Base-by-base conservation (phyloP, 2,113 vertebrate species). In the Xiphorhynchus elegans region DNA sequence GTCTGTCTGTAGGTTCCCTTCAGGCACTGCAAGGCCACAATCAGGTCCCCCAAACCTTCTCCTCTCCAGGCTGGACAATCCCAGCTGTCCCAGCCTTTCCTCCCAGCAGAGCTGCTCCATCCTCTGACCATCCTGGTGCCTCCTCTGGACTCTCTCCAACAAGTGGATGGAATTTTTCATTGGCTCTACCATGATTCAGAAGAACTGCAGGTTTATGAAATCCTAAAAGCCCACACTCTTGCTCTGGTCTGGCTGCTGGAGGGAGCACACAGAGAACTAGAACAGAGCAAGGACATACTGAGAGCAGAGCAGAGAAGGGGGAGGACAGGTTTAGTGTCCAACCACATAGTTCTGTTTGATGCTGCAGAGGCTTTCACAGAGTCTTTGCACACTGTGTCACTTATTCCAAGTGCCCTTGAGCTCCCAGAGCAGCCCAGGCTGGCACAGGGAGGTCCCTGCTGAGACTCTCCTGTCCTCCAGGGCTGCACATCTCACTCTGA, bases 91-190 rank as follows among this genome's bases (percentile, higher is more conserved):
- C 46, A 89, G 46, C 69, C 69, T 82, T 75, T 35, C 10, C 87
- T 83, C 0, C 53, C 70, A 83, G 62, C 70, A 83, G 19, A 89
- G 78, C 78, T 83, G 69, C 53, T 83, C 55, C 70, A 47, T 25
- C 39, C 78, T 75, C n/a, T 68, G 53, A 6, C 12, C 39, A 2
- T 18, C 2, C 31, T 89, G 39, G 6, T 0, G 62, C 53, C 87
- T 60, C 13, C 78, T 47, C 62, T 68, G 78, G 53, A 29, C 62
- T 75, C 5, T 0, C 13, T 4, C 0, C 47, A 35, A 2, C 47
- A 62, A 47, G 28, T 8, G 7, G 23, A 31, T 55, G 16, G 25
- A 72, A 24, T 52, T 84, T 89, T 78, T 60, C 56, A n/a, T 0
- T 17, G n/a, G 29, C 5, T 78, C 20, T 50, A 3, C 37, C 62